Percentiles rank a stretch among this genome's conserved stretches.
phyloP scores from a whole-genome alignment of 2,113 vertebrate genomes.

The Thermophis baileyi region DNA sequence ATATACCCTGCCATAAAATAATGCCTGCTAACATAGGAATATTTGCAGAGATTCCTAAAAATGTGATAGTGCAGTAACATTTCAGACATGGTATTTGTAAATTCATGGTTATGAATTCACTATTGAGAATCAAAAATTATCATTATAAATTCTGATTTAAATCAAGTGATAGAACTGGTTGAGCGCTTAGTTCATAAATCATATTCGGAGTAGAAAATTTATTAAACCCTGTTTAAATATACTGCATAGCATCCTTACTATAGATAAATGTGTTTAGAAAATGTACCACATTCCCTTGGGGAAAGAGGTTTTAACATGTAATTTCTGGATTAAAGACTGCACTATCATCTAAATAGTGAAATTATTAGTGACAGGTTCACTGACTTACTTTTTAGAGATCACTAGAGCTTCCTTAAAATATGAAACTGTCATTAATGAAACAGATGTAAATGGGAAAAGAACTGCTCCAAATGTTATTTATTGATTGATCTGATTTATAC shows the following conservation, averaged over 20 bases:
- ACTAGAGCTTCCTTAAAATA: conserved; percentile 62
- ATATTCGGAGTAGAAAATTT: conserved; percentile 38
- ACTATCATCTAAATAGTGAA: conserved; percentile 69
- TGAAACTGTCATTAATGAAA: conserved; percentile 50
- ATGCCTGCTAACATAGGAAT: background rate
- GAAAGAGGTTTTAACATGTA: conserved; percentile 48
- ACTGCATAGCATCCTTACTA: background rate
- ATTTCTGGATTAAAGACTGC: conserved; percentile 68
- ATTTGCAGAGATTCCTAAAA: background rate
- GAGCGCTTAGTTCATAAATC: background rate
- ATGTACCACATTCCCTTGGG: conserved; percentile 49
- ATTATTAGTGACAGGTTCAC: conserved; percentile 75
- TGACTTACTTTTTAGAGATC: conserved; percentile 71
- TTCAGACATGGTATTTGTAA: background rate
- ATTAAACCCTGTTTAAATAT: conserved; percentile 39
- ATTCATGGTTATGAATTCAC: background rate
- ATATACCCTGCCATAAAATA: background rate
- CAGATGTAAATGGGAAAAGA: conserved; percentile 45
- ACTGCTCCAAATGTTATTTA: conserved; percentile 26
- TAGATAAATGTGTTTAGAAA: conserved; percentile 51
- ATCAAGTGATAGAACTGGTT: background rate
- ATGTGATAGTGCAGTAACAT: background rate
- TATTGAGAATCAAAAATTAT: background rate
- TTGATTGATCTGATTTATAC: background rate
- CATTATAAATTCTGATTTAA: background rate